Percentiles rank a stretch among this genome's conserved stretches.
Conservation (phyloP, 2,797 vertebrate species). For the Myotis vivesi region DNA sequence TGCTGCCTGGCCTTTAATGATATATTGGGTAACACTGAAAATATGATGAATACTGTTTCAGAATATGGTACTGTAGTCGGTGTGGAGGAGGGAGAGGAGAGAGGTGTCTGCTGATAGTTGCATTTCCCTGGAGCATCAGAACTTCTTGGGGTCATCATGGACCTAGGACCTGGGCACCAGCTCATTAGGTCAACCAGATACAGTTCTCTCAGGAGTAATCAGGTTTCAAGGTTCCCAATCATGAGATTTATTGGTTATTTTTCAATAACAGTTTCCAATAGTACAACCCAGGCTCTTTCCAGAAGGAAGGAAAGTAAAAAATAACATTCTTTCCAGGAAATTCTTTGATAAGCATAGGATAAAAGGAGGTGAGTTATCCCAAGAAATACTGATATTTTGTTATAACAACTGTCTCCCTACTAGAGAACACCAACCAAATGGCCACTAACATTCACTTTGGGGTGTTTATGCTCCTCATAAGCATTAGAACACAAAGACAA, state of each 20-base stretch:
- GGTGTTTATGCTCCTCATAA: neutral
- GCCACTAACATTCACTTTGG: neutral
- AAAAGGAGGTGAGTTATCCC: neutral
- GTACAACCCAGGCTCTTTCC: neutral
- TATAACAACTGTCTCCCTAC: neutral
- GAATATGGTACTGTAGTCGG: neutral
- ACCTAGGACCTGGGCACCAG: neutral
- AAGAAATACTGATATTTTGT: slow-evolving; percentile 22
- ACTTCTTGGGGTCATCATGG: neutral
- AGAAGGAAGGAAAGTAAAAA: slow-evolving; percentile 38
- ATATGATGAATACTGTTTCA: neutral
- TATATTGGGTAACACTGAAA: slow-evolving; percentile 15
- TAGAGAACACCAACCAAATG: neutral
- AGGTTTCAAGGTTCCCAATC: neutral
- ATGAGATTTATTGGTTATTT: slow-evolving; percentile 18
- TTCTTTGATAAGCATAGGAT: slow-evolving; percentile 15
- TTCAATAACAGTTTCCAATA: neutral
- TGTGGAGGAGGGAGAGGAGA: neutral
- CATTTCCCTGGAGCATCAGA: neutral
- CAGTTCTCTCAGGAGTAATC: neutral
- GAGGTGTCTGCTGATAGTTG: neutral
- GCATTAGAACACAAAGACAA: neutral
- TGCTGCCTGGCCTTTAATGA: neutral
- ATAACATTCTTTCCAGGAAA: neutral
- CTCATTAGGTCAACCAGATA: neutral